Evolutionary conservation across 2,888 invertebrate genomes (phyloP), one percentile per base, ranked within the genome.

Genomic region (Hyalella azteca): DNA sequence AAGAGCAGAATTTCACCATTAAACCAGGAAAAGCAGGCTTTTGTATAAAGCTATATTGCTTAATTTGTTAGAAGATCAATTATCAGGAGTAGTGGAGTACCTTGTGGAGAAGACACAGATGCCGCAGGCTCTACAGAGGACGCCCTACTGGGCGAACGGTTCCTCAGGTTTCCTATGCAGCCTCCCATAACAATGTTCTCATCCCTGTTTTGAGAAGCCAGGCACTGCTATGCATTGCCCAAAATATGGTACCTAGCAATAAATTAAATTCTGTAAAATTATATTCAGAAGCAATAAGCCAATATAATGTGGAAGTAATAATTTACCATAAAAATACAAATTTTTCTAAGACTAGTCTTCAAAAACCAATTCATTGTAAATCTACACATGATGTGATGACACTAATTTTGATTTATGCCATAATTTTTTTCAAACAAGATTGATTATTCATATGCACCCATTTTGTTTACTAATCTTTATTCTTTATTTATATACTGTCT

Each of bases 221-320:
- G 54, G 29, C 54, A 54, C 54, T 29, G 54, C 54, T 29, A 54
- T 54, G 54, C 54, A 54, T 54, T 54, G 54, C 54, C 54, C 29
- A 13, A 9, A 26, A 54, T 54, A 54, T 54, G 19, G 7, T 26
- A 26, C 54, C 29, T 22, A n/a, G n/a, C 26, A 54, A 54, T 2
- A 22, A 54, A 54, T 29, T n/a, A 22, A 54, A 45, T n/a, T n/a
- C n/a, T n/a, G n/a, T n/a, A n/a, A n/a, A n/a, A n/a, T n/a, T n/a
- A n/a, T n/a, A n/a, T n/a, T n/a, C n/a, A n/a, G n/a, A n/a, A n/a
- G n/a, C n/a, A n/a, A n/a, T n/a, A n/a, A n/a, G n/a, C n/a, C n/a
- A n/a, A n/a, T n/a, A n/a, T n/a, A n/a, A n/a, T n/a, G n/a, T n/a
- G n/a, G n/a, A n/a, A n/a, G n/a, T n/a, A n/a, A n/a, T n/a, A n/a